These are phyloP conservation scores for Acanthosepion lycidas DNA, from an alignment of 2,888 invertebrate species.

Conservation along the genomic window DNA sequence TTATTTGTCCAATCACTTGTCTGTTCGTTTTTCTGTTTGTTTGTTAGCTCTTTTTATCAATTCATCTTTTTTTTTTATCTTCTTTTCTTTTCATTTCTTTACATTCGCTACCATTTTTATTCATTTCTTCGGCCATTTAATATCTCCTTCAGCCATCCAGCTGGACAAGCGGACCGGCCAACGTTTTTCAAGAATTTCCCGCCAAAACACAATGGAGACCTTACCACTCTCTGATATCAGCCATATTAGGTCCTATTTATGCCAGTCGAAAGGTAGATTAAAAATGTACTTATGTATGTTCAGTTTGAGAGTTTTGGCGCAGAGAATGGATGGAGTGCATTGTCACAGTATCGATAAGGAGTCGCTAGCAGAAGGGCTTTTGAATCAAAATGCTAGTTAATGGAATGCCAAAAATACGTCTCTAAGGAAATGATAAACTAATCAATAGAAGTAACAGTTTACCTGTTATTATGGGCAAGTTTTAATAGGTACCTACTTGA, in stretches of 20 bases:
- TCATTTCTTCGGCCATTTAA: slow-evolving; percentile 2
- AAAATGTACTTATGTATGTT: background rate
- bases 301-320: background rate
- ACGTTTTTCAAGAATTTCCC: background rate
- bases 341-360: background rate
- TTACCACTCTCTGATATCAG: slow-evolving; percentile 6
- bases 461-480: background rate
- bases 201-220: background rate
- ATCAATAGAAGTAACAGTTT: background rate
- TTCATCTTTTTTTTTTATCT: background rate
- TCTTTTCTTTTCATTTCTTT: background rate
- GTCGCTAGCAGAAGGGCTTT: background rate
- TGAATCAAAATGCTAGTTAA: background rate
- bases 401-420: background rate
- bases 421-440: background rate
- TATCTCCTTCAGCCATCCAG: background rate
- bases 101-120: background rate
- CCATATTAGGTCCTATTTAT: slow-evolving; percentile 23
- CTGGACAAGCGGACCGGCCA: background rate
- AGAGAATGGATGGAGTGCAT: background rate
- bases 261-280: background rate
- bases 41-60: background rate
- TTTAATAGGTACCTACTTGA: background rate
- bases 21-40: background rate
- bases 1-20: slow-evolving; percentile 33